phyloP scores from a whole-genome alignment of 1,140 invertebrate genomes.

The Zaprionus gabonicus region DNA sequence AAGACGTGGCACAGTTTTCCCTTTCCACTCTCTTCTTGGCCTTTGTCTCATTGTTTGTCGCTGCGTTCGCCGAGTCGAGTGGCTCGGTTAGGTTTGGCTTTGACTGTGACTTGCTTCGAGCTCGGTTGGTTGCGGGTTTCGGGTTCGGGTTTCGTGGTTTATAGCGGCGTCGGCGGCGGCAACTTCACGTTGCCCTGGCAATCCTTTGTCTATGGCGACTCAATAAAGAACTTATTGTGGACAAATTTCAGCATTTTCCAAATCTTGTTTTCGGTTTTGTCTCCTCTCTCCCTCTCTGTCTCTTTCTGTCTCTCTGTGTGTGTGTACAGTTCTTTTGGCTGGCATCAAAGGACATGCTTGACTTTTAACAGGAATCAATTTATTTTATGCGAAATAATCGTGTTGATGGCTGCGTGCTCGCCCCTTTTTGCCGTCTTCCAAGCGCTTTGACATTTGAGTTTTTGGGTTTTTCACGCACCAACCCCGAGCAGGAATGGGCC shows the following conservation, averaged over 20 bases:
- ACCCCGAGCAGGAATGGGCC: constrained; percentile 44
- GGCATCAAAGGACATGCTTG: constrained; percentile 72
- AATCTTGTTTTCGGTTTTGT: constrained; percentile 71
- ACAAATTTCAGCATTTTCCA: constrained; percentile 81
- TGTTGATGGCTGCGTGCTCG: constrained; percentile 84
- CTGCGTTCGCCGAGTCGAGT: constrained; percentile 54
- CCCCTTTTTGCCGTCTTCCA: constrained; percentile 65
- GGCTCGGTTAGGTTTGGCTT: constrained; percentile 18
- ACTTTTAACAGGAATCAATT: constrained; percentile 84
- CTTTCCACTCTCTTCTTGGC: constrained; percentile 38
- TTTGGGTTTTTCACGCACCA: constrained; percentile 55
- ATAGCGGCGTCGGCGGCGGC: constrained; percentile 45
- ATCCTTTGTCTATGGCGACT: constrained; percentile 77
- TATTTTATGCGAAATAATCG: constrained; percentile 84
- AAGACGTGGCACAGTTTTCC: constrained; percentile 75
- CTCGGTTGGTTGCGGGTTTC: not conserved
- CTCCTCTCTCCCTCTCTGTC: constrained; percentile 21
- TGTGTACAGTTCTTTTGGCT: constrained; percentile 40
- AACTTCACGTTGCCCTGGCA: constrained; percentile 17
- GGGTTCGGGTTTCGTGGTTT: constrained; percentile 55
- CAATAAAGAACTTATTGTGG: constrained; percentile 83
- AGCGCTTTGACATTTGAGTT: constrained; percentile 39
- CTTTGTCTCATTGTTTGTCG: constrained; percentile 62
- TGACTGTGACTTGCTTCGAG: constrained; percentile 2
- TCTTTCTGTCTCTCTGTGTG: constrained; percentile 31